Base-by-base conservation (phyloP, 2,888 invertebrate genomes). In the Heliconius sara region DNA sequence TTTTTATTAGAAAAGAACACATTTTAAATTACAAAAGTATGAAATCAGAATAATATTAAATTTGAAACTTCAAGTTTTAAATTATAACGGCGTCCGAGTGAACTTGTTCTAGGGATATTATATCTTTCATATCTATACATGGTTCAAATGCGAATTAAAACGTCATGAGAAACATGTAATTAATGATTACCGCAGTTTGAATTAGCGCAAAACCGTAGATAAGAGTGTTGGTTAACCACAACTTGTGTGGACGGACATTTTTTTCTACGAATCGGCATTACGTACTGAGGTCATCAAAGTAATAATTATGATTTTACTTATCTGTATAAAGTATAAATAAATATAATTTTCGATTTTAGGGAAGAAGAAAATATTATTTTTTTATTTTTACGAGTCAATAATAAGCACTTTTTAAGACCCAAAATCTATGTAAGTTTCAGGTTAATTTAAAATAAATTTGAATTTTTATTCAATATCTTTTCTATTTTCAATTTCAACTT, bases 401-500 rank as follows among this genome's bases (percentile, higher is more conserved):
- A 43, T 43, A 47, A 47, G n/a, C n/a, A n/a, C n/a, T n/a, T n/a
- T n/a, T n/a, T 34, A 34, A 34, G 27, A 27, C 13, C 43, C 0
- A 16, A 47, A 16, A n/a, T 60, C n/a, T 22, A 22, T 60, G 22
- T n/a, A n/a, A 63, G 12, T 63, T n/a, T 12, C 3, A 63, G 9
- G 10, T 63, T 12, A 63, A n/a, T 12, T 63, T 12, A 25, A 63
- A 63, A 47, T 47, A n/a, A 10, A 1, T 63, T 63, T 63, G n/a
- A 12, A 3, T 25, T 5, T 25, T 43, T 13, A 0, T 39, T 1
- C 16, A 16, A 70, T 70, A 3, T 25, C n/a, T 25, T 47, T 30
- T 30, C 30, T 27, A 70, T 43, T 70, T 43, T 70, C 25, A 47
- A 70, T 70, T 25, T 70, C 70, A 47, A 57, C 91, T 88, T 87